Conservation (phyloP, 2,888 invertebrate species). For the Cenopis cana region DNA sequence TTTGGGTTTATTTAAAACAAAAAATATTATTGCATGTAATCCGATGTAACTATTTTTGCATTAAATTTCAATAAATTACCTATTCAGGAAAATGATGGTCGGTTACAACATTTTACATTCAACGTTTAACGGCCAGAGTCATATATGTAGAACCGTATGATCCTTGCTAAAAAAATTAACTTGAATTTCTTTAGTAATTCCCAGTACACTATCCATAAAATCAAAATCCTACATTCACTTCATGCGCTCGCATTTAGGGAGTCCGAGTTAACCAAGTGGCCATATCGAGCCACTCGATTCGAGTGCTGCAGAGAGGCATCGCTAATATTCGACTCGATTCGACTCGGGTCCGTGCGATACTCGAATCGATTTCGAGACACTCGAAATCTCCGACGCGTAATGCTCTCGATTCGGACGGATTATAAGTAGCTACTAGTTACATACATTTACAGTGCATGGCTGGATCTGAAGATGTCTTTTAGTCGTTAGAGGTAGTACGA, state of each 20-base stretch:
- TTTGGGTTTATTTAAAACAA: too few relatives aligned
- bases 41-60: too few relatives aligned
- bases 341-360: conserved; percentile 24
- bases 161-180: too few relatives aligned
- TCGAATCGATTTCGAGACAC: conserved; percentile 35
- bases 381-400: conserved; percentile 33
- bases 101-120: too few relatives aligned
- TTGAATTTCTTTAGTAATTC: too few relatives aligned
- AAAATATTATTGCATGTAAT: too few relatives aligned
- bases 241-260: conserved; percentile 29
- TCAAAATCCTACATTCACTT: conserved; percentile 4
- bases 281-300: conserved; percentile 39
- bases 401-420: conserved; percentile 23
- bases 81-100: too few relatives aligned
- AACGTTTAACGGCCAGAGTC: too few relatives aligned
- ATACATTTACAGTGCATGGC: neutral
- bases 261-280: conserved; percentile 41
- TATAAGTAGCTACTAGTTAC: conserved; percentile 1
- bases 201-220: neutral
- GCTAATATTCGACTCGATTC: conserved; percentile 40
- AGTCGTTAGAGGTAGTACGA: too few relatives aligned
- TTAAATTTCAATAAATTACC: too few relatives aligned
- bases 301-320: conserved; percentile 36
- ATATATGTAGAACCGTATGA: too few relatives aligned
- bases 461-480: conserved; percentile 13